phyloP scores from a whole-genome alignment of 1,140 invertebrate species.

The Lepidostoma basale region DNA sequence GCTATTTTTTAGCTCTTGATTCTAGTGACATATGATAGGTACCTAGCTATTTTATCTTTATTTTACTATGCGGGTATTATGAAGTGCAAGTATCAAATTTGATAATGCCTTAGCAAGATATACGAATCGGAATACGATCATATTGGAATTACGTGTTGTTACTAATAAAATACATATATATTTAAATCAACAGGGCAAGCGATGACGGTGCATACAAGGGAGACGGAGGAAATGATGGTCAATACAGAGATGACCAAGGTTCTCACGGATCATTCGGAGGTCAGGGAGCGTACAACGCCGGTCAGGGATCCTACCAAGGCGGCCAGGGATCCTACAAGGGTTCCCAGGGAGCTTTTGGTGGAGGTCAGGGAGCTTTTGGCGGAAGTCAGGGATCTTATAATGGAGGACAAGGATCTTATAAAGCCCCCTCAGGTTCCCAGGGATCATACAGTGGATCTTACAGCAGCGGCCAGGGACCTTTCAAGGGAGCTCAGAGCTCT shows the following conservation, averaged over 20 bases:
- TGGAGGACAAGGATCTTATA: not conserved
- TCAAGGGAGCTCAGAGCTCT: not conserved
- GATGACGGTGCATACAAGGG: constrained; percentile 11
- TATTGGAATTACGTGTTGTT: no score
- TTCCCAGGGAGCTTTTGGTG: not conserved
- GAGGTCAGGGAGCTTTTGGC: not conserved
- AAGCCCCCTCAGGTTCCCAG: not conserved
- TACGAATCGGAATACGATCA: no score
- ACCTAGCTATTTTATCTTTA: no score
- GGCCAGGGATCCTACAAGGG: not conserved
- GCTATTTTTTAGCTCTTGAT: no score
- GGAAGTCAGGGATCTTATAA: not conserved
- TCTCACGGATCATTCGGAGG: not conserved
- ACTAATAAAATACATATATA: no score
- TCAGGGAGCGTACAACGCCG: not conserved
- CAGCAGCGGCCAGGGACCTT: not conserved
- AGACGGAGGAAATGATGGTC: not conserved
- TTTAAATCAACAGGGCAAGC: no score
- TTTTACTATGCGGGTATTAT: no score
- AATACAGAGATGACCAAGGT: not conserved
- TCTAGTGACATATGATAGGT: no score
- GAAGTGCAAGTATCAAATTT: no score
- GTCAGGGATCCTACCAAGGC: not conserved
- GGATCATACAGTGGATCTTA: not conserved
- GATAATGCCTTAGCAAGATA: no score